These are phyloP conservation scores for Stenchaetothrips biformis DNA, from an alignment of 2,888 invertebrate genomes.

Conservation along the genomic window DNA sequence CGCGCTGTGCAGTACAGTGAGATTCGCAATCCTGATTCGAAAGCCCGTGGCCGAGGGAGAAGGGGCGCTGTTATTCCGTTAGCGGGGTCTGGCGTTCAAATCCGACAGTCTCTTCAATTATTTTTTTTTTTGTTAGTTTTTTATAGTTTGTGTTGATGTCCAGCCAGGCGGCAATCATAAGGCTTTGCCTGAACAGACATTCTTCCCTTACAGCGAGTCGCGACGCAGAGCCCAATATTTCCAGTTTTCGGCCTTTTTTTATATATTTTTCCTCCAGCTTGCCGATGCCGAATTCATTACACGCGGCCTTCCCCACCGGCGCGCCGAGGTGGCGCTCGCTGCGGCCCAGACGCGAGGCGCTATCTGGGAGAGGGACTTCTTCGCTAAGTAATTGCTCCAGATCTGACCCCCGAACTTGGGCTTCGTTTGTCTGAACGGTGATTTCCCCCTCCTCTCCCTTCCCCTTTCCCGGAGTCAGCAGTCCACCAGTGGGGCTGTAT, in stretches of 20 bases:
- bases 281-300: background rate
- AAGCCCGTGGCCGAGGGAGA: too few species aligned
- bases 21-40: too few species aligned
- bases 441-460: background rate
- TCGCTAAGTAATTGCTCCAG: slow-evolving; percentile 20
- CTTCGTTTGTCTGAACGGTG: slow-evolving; percentile 18
- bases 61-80: too few species aligned
- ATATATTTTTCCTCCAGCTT: background rate
- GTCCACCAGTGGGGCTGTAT: background rate
- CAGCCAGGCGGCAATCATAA: too few species aligned
- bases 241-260: background rate
- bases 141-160: too few species aligned
- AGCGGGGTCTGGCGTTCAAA: too few species aligned
- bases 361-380: slow-evolving; percentile 19
- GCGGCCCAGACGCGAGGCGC: background rate
- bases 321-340: background rate
- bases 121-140: too few species aligned
- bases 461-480: background rate
- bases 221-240: background rate
- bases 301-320: too few species aligned
- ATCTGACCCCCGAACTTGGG: slow-evolving; percentile 20
- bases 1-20: too few species aligned
- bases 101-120: too few species aligned
- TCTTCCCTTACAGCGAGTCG: too few species aligned
- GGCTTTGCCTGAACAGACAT: too few species aligned